Evolutionary conservation across 2,113 vertebrate genomes (phyloP).

Genomic region (Dasyprocta punctata): DNA sequence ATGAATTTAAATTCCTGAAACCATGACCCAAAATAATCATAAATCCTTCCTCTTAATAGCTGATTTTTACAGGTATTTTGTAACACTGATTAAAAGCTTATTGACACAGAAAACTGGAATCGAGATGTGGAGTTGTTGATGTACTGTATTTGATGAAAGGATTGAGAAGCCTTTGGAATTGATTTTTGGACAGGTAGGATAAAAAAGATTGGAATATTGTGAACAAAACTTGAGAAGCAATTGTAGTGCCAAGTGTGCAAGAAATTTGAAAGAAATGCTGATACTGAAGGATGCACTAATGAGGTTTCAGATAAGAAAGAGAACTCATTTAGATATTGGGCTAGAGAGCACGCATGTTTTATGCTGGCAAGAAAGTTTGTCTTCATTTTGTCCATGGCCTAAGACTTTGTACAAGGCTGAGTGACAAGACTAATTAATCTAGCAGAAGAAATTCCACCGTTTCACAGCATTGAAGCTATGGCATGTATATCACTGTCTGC

Average conservation of each 20-base stretch:
- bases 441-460: not conserved
- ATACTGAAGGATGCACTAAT: not conserved
- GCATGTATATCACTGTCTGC: not conserved
- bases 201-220: not conserved
- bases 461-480: not conserved
- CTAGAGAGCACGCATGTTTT: not conserved
- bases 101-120: not conserved
- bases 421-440: not conserved
- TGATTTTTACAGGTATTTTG: not conserved
- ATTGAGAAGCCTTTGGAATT: not conserved
- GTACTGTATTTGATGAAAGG: not conserved
- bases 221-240: not conserved
- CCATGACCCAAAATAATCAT: not conserved
- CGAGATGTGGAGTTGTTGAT: not conserved
- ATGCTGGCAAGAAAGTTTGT: not conserved
- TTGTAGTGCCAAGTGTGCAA: not conserved
- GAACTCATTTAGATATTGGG: not conserved
- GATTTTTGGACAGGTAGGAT: not conserved
- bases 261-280: not conserved
- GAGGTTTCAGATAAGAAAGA: not conserved
- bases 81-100: not conserved
- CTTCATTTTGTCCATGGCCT: not conserved
- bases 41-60: not conserved
- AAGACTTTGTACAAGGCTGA: not conserved
- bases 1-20: not conserved